Base-by-base conservation (phyloP, 2,113 vertebrate species). In the Galemys pyrenaicus region DNA sequence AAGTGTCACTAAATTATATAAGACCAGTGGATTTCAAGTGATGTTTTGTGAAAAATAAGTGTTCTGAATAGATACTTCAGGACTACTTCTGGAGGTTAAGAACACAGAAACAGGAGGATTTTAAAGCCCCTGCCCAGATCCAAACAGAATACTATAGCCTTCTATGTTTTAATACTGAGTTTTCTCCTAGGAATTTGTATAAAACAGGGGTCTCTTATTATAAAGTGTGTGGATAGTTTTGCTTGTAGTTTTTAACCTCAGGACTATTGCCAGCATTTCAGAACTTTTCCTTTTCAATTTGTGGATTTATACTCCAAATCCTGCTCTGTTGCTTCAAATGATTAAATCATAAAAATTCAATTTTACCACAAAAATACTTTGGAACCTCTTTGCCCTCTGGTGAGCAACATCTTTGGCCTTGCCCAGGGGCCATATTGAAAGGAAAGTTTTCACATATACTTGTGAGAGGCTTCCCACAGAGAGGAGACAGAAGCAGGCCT, bases 261-360 rank as follows among this genome's bases (percentile, higher is more conserved):
- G 49, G 37, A 39, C 37, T 86, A 54, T 5, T 58, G 35, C 49
- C 26, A 75, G 56, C 11, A 86, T 90, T 90, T 92, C 22, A 74
- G 26, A 92, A 87, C 49, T 95, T 82, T 92, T 54, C 5, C 24
- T 94, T 81, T 93, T 75, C 68, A 88, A 46, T 71, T 67, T 70
- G 30, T 86, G 64, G 39, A 77, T 95, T n/a, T 96, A 37, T 30
- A 74, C 13, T 89, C 67, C 64, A 91, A 88, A 83, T 79, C 39
- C 51, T 62, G 54, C 54, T 56, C 54, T 22, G 71, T 75, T 82
- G 64, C 86, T 95, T 82, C 56, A 74, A 77, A 89, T 62, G 26
- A 89, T 32, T 79, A 91, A 93, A 94, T 87, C 65, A 58, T 41
- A 39, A 7, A 90, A 79, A 60, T 91, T 94, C 20, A 74, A 20